Conservation (phyloP, 2,888 invertebrate species). For the Druceiella hillmani region DNA sequence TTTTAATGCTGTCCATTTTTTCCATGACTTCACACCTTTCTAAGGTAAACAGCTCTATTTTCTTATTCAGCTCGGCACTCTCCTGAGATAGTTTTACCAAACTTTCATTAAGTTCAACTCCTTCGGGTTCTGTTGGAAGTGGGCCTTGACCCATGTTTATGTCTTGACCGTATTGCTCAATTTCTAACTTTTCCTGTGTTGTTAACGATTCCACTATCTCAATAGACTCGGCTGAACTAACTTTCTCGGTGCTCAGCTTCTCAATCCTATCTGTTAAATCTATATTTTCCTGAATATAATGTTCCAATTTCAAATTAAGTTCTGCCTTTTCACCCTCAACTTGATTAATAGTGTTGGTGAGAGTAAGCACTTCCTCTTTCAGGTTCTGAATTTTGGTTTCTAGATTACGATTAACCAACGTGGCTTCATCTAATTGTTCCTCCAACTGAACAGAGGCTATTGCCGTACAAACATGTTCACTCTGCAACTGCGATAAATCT, state of each 20-base stretch:
- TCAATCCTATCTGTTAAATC: constrained; percentile 67
- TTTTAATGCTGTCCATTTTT: constrained; percentile 57
- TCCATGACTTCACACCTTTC: constrained; percentile 66
- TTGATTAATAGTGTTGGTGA: constrained; percentile 49
- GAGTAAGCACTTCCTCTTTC: constrained; percentile 49
- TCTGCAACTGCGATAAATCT: constrained; percentile 58
- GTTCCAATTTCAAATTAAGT: constrained; percentile 56
- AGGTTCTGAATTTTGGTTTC: constrained; percentile 46
- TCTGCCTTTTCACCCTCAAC: constrained; percentile 57
- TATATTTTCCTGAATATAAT: constrained; percentile 67
- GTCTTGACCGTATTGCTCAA: constrained; percentile 61
- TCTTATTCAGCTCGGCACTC: constrained; percentile 59
- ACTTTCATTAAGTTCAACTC: constrained; percentile 45
- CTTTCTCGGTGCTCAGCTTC: constrained; percentile 65
- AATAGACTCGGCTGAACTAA: constrained; percentile 70
- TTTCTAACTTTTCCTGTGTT: constrained; percentile 63
- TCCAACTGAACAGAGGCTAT: constrained; percentile 74
- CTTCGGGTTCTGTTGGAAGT: constrained; percentile 27
- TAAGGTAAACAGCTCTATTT: constrained; percentile 62
- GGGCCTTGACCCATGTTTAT: constrained; percentile 31
- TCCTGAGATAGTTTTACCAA: constrained; percentile 57
- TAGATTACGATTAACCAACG: constrained; percentile 45
- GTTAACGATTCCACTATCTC: constrained; percentile 69
- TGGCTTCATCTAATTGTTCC: constrained; percentile 62
- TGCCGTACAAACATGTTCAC: constrained; percentile 69